Evolutionary conservation across 2,113 vertebrate species (phyloP).

Genomic region (Uria aalge): DNA sequence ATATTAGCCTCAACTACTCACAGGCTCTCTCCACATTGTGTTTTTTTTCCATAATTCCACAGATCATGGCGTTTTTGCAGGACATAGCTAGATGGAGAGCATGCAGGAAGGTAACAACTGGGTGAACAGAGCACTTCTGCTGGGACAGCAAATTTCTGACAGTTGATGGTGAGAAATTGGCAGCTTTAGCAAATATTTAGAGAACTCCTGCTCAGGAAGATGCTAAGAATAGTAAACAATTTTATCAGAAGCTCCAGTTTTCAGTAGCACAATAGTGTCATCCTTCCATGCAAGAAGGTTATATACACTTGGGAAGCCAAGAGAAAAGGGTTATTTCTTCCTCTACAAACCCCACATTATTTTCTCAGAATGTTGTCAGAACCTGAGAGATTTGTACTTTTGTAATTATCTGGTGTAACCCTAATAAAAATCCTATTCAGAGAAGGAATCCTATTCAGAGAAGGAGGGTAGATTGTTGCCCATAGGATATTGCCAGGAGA

Average conservation of each 20-base stretch:
- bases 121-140: not conserved
- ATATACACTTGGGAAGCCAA: not conserved
- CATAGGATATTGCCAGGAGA: not conserved
- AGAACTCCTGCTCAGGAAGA: not conserved
- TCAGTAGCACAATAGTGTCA: not conserved
- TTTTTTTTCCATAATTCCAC: not conserved
- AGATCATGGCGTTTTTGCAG: not conserved
- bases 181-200: not conserved
- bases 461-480: not conserved
- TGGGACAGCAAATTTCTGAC: not conserved
- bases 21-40: not conserved
- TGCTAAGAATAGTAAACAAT: not conserved
- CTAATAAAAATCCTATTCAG: not conserved
- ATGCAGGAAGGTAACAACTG: not conserved
- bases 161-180: not conserved
- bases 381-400: not conserved
- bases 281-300: not conserved
- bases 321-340: not conserved
- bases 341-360: not conserved
- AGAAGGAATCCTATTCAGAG: not conserved
- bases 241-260: not conserved
- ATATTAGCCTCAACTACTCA: not conserved
- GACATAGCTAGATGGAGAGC: not conserved
- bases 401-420: not conserved
- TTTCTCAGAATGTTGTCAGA: not conserved